Conservation (phyloP, 30 jellyfish, hydroid and myxozoan species). For the Turritopsis rubra region DNA sequence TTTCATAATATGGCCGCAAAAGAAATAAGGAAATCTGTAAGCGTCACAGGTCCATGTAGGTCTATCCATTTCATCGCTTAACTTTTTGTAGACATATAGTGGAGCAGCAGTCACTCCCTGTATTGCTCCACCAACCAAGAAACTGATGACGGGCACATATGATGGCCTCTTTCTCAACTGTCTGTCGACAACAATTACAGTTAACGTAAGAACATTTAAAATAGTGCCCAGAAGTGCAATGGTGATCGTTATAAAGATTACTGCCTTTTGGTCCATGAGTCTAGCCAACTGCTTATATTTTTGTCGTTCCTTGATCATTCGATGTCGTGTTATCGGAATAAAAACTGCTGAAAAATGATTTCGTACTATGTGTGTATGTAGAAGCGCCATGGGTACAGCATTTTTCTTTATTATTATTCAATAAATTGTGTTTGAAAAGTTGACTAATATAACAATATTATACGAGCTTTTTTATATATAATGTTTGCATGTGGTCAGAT, state of each 20-base stretch:
- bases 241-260: not conserved
- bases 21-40: constrained; percentile 11
- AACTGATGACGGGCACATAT: not conserved
- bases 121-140: constrained; percentile 3
- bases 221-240: not conserved
- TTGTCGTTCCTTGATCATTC: not conserved
- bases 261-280: not conserved
- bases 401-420: too few relatives aligned
- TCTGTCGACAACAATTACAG: not conserved
- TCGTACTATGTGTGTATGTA: not conserved
- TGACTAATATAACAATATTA: not conserved
- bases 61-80: not conserved
- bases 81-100: constrained; percentile 6
- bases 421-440: too few relatives aligned
- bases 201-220: not conserved
- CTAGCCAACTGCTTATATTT: not conserved
- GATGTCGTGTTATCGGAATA: not conserved
- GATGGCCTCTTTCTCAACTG: not conserved
- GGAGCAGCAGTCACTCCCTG: constrained; percentile 10
- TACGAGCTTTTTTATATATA: not conserved
- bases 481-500: not conserved
- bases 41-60: not conserved
- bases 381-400: not conserved
- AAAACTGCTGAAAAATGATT: not conserved
- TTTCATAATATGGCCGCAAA: constrained; percentile 17